These are phyloP conservation scores for Sinelater perroti DNA, from an alignment of 2,888 invertebrate species.

Conservation along the genomic window DNA sequence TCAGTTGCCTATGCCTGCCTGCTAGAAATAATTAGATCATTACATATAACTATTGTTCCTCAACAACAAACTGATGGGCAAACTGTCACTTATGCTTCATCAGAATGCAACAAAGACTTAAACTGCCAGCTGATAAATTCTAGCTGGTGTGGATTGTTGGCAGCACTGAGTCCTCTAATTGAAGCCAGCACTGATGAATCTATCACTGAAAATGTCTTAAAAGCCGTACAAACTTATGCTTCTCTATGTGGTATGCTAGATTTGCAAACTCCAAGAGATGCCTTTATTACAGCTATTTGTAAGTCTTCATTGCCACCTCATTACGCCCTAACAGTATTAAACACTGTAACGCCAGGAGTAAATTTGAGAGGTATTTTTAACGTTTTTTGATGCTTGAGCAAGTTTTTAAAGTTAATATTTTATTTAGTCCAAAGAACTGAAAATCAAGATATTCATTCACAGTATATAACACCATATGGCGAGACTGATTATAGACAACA, in stretches of 20 bases:
- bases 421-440: constrained; percentile 61
- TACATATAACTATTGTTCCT: constrained; percentile 75
- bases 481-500: constrained; percentile 88
- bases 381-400: constrained; percentile 1
- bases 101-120: constrained; percentile 57
- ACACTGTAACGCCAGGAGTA: constrained; percentile 67
- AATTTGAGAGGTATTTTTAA: constrained; percentile 50
- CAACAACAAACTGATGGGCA: constrained; percentile 58
- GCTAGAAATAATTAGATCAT: constrained; percentile 88
- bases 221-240: constrained; percentile 89
- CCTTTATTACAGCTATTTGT: constrained; percentile 93
- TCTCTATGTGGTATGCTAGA: constrained; percentile 88
- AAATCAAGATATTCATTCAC: constrained; percentile 64
- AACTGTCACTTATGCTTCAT: constrained; percentile 29
- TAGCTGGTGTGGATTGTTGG: constrained; percentile 93
- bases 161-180: constrained; percentile 89
- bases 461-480: constrained; percentile 63
- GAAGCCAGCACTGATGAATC: constrained; percentile 97
- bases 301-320: constrained; percentile 96
- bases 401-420: constrained; percentile 7
- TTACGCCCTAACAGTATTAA: constrained; percentile 90
- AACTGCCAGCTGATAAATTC: constrained; percentile 86
- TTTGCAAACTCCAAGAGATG: constrained; percentile 84
- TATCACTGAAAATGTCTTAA: constrained; percentile 89
- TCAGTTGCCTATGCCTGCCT: constrained; percentile 95